These are phyloP conservation scores for Ciconia boyciana DNA, from an alignment of 2,113 vertebrate genomes.

Conservation along the genomic window DNA sequence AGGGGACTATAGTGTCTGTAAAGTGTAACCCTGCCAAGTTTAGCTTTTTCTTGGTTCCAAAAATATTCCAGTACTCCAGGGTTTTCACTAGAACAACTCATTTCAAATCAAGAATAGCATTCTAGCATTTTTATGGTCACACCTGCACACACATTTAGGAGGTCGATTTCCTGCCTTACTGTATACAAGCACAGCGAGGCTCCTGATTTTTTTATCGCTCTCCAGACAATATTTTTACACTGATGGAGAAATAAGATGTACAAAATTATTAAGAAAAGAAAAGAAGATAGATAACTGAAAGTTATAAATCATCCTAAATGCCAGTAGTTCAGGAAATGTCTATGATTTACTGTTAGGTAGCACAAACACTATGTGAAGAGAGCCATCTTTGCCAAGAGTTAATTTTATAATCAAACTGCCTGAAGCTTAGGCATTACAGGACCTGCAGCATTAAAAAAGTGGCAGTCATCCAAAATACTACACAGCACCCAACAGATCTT, in stretches of 20 bases:
- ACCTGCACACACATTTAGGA: constrained; percentile 2
- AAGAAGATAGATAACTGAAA: background rate
- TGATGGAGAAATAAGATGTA: background rate
- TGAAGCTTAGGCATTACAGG: background rate
- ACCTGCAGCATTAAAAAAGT: background rate
- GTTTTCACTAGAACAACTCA: background rate
- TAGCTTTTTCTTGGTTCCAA: background rate
- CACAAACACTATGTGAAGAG: background rate
- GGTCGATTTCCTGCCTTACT: constrained; percentile 26
- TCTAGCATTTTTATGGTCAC: constrained; percentile 28
- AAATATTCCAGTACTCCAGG: background rate
- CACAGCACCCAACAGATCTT: background rate
- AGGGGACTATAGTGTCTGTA: background rate
- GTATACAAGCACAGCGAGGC: background rate
- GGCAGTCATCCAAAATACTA: background rate
- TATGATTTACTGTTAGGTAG: background rate
- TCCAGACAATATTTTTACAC: background rate
- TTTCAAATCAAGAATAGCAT: background rate
- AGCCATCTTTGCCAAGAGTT: background rate
- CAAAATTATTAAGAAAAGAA: background rate
- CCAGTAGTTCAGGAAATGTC: background rate
- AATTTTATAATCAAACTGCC: background rate
- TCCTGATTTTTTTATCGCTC: background rate
- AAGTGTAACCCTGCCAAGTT: background rate
- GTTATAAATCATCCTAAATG: background rate